A percentile compares a stretch with the other conserved stretches of the same genome.
These are phyloP conservation scores for Protonemura montana DNA, from an alignment of 2,888 invertebrate species.

Conservation along the genomic window DNA sequence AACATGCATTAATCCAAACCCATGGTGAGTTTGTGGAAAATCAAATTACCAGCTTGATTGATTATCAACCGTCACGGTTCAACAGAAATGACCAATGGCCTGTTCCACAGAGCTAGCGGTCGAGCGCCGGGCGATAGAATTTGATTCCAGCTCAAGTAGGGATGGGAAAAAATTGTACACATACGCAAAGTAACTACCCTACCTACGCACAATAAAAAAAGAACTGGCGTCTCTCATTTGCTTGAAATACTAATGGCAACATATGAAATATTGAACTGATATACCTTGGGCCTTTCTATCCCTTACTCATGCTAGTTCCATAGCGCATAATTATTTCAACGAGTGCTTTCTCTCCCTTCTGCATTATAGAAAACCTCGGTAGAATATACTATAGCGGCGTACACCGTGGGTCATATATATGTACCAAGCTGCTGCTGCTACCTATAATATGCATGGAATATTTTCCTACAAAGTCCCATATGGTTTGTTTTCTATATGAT, in stretches of 20 bases:
- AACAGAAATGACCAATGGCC: constrained; percentile 51
- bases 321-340: constrained; percentile 51
- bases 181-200: constrained; percentile 45
- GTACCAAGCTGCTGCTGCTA: constrained; percentile 39
- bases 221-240: constrained; percentile 48
- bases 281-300: constrained; percentile 49
- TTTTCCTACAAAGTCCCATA: constrained; percentile 47
- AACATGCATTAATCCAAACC: constrained; percentile 33
- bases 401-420: constrained; percentile 36
- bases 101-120: constrained; percentile 39
- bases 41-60: constrained; percentile 51
- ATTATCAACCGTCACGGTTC: constrained; percentile 50
- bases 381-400: constrained; percentile 44
- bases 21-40: constrained; percentile 44
- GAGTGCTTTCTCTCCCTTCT: constrained; percentile 50
- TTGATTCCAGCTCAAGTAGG: constrained; percentile 37
- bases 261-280: constrained; percentile 51
- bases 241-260: constrained; percentile 50
- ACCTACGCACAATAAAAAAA: constrained; percentile 49
- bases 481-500: constrained; percentile 47
- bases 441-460: constrained; percentile 45
- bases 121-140: constrained; percentile 35
- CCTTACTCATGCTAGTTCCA: constrained; percentile 34
- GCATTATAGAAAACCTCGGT: constrained; percentile 50
- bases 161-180: constrained; percentile 32